Percentiles rank a stretch among this genome's conserved stretches.
Evolutionary conservation across 1,140 invertebrate genomes (phyloP).

Genomic region (Hermetia illucens): DNA sequence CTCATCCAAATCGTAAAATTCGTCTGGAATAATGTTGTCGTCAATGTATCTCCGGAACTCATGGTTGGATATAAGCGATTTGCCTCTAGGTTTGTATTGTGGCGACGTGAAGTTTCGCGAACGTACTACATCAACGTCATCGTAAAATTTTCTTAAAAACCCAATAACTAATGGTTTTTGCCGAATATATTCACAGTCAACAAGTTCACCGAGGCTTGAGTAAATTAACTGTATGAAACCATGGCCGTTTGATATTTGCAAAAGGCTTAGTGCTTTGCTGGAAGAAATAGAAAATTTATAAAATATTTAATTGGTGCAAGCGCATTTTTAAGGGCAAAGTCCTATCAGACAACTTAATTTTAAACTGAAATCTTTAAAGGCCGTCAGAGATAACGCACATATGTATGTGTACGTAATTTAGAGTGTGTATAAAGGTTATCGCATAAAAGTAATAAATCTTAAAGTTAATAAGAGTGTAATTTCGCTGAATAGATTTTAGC

Average conservation of each 20-base stretch:
- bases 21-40: neutral
- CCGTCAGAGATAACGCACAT: too few relatives aligned
- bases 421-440: too few relatives aligned
- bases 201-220: constrained; percentile 36
- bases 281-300: too few relatives aligned
- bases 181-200: constrained; percentile 50
- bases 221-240: constrained; percentile 55
- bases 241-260: constrained; percentile 47
- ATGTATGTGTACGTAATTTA: too few relatives aligned
- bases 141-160: constrained; percentile 39
- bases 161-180: constrained; percentile 34
- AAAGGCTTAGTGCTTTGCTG: constrained; percentile 39
- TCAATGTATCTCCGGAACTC: neutral
- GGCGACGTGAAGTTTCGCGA: constrained; percentile 27
- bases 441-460: too few relatives aligned
- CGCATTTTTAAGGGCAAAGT: too few relatives aligned
- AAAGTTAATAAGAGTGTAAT: too few relatives aligned
- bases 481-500: too few relatives aligned
- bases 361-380: too few relatives aligned
- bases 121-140: constrained; percentile 36
- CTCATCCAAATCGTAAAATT: neutral
- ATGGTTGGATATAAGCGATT: constrained; percentile 7
- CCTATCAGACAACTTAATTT: too few relatives aligned
- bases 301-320: too few relatives aligned
- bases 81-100: constrained; percentile 13